Evolutionary conservation across 2,113 vertebrate species (phyloP).

Genomic region (Misgurnus anguillicaudatus): DNA sequence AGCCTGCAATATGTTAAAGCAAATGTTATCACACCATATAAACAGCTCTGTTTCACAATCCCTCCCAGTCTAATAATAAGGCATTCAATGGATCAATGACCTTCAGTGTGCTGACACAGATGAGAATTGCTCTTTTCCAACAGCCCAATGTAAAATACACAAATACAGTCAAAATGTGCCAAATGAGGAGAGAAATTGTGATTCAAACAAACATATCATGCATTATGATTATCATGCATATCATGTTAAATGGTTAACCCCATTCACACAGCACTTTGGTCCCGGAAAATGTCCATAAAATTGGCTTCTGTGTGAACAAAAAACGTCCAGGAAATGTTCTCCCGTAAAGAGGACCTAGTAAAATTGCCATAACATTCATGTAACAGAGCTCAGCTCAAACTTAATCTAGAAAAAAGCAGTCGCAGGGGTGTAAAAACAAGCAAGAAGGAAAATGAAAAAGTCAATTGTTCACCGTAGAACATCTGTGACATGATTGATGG

Average conservation of each 20-base stretch:
- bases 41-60: conserved; percentile 18
- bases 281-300: too few relatives aligned
- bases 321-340: background rate
- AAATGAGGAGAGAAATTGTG: too few relatives aligned
- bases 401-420: background rate
- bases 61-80: background rate
- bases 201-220: too few relatives aligned
- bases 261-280: too few relatives aligned
- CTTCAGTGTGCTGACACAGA: background rate
- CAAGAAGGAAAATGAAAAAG: conserved; percentile 32
- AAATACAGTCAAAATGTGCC: too few relatives aligned
- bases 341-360: too few relatives aligned
- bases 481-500: conserved; percentile 48
- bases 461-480: conserved; percentile 35
- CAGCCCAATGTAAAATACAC: too few relatives aligned
- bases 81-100: conserved; percentile 8
- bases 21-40: conserved; percentile 14
- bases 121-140: background rate
- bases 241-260: too few relatives aligned
- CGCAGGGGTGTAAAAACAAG: background rate
- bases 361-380: background rate
- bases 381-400: background rate
- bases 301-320: too few relatives aligned
- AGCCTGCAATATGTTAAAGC: conserved; percentile 28
- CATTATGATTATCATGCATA: too few relatives aligned